A percentile compares a stretch with the other conserved stretches of the same genome.
Conservation (phyloP, 2,797 vertebrate species). For the Xerus rutilus region DNA sequence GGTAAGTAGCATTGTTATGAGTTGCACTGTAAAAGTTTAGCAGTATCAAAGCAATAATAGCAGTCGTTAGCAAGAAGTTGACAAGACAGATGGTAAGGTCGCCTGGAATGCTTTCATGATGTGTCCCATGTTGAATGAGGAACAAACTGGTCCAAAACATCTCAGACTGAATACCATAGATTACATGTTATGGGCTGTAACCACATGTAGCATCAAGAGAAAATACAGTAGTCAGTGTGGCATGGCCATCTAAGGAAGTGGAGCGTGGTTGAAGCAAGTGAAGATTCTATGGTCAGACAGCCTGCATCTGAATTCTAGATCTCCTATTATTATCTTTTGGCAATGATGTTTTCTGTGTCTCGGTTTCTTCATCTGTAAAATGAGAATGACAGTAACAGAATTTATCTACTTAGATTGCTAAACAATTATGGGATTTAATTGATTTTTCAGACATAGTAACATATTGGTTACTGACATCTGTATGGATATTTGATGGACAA, state of each 20-base stretch:
- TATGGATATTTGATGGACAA: slow-evolving; percentile 20
- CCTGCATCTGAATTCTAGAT: neutral
- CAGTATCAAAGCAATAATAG: neutral
- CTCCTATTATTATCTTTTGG: neutral
- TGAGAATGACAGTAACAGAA: neutral
- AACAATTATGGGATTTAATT: neutral
- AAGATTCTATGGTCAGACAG: neutral
- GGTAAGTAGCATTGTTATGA: neutral
- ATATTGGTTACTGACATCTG: neutral
- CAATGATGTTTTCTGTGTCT: neutral
- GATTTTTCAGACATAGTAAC: slow-evolving; percentile 2
- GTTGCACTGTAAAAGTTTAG: too few relatives aligned
- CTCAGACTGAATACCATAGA: neutral
- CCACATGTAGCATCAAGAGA: neutral
- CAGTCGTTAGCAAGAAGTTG: neutral
- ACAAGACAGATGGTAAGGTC: neutral
- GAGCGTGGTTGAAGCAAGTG: neutral
- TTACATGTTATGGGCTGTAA: neutral
- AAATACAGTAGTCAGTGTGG: neutral
- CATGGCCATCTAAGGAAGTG: neutral
- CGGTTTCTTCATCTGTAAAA: slow-evolving; percentile 25
- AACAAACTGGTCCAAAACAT: neutral
- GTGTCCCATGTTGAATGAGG: neutral
- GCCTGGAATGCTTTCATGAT: neutral
- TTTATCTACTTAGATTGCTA: neutral